Evolutionary conservation across 2,797 vertebrate genomes (phyloP).

Genomic region (Poecilia picta): DNA sequence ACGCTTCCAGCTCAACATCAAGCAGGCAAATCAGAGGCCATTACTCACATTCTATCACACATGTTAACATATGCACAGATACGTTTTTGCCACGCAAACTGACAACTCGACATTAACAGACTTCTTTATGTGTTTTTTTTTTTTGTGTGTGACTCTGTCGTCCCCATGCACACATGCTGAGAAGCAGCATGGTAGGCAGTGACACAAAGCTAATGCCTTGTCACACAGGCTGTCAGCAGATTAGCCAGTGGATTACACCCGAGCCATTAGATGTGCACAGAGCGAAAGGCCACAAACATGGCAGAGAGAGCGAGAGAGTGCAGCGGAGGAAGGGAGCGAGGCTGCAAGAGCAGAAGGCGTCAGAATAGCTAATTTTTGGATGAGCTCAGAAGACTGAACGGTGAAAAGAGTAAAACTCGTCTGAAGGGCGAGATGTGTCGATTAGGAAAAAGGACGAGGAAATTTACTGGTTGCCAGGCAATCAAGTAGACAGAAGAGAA

Average conservation of each 20-base stretch:
- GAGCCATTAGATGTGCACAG: conserved; percentile 82
- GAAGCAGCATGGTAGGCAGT: conserved; percentile 80
- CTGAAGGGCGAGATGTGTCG: conserved; percentile 20
- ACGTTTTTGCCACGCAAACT: conserved; percentile 48
- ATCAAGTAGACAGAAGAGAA: conserved; percentile 39
- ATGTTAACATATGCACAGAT: conserved; percentile 31
- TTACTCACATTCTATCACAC: conserved; percentile 41
- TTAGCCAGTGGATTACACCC: conserved; percentile 87
- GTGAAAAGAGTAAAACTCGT: conserved; percentile 25
- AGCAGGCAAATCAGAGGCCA: conserved; percentile 32
- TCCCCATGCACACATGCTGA: conserved; percentile 65
- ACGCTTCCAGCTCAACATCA: conserved; percentile 36
- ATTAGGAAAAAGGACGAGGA: conserved; percentile 32
- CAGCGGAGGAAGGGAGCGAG: conserved; percentile 33
- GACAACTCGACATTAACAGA: conserved; percentile 28
- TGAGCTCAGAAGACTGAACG: conserved; percentile 11
- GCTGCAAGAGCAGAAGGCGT: conserved; percentile 9
- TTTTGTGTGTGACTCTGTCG: conserved; percentile 21
- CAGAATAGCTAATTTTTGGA: conserved; percentile 20
- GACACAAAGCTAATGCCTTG: conserved; percentile 86
- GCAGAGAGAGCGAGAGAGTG: conserved; percentile 49
- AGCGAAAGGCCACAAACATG: conserved; percentile 81
- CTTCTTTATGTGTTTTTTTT: conserved; percentile 10
- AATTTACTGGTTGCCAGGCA: conserved; percentile 23
- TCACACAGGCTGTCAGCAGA: conserved; percentile 86